Conservation (phyloP, 64 coral and sea anemone genomes). For the Orbicella faveolata region DNA sequence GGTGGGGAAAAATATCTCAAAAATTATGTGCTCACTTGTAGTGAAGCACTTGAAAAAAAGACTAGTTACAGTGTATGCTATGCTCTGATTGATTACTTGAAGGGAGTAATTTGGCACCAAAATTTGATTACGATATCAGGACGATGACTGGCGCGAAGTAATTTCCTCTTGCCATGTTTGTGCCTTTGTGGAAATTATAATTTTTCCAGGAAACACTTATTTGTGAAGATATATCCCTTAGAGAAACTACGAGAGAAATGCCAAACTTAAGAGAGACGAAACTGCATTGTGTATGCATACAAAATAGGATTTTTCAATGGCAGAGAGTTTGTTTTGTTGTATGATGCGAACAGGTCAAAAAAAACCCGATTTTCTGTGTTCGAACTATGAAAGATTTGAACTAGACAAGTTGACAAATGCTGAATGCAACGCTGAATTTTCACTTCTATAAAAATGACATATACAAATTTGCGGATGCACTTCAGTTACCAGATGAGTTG, state of each 20-base stretch:
- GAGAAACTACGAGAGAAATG: slow-evolving; percentile 46
- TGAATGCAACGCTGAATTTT: slow-evolving; percentile 44
- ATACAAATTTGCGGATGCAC: slow-evolving; percentile 26
- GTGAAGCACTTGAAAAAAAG: no score
- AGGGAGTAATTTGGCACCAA: neutral
- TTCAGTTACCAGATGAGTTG: slow-evolving; percentile 45
- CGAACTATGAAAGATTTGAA: slow-evolving; percentile 63
- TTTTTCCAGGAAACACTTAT: neutral
- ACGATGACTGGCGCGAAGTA: slow-evolving; percentile 38
- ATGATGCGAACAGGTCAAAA: slow-evolving; percentile 54
- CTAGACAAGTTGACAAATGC: slow-evolving; percentile 47
- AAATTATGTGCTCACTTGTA: no score
- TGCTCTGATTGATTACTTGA: no score
- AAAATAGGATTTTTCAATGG: slow-evolving; percentile 39
- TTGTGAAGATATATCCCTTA: slow-evolving; percentile 7
- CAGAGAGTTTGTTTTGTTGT: slow-evolving; percentile 49
- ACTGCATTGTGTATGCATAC: slow-evolving; percentile 34
- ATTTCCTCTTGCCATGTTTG: slow-evolving; percentile 39
- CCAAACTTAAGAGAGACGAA: slow-evolving; percentile 57
- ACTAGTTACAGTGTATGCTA: no score
- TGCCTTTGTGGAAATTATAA: neutral
- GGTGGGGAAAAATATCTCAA: no score
- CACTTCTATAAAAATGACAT: slow-evolving; percentile 47
- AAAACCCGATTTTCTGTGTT: slow-evolving; percentile 58
- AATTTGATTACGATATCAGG: slow-evolving; percentile 34